Conservation (phyloP, 2,888 invertebrate species). For the Priocnemis perturbator region DNA sequence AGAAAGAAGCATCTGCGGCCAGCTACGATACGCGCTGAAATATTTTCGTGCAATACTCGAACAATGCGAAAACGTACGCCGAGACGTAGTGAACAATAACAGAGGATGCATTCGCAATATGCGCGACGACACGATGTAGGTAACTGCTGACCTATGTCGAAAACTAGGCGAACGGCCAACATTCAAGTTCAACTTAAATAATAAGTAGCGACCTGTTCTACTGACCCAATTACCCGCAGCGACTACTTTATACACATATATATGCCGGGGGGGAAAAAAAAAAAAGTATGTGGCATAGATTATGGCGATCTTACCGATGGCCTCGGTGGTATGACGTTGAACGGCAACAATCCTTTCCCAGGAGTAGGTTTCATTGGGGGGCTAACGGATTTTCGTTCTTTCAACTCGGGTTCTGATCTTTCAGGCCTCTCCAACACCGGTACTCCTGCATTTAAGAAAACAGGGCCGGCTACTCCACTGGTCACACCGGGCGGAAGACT, state of each 20-base stretch:
- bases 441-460: constrained; percentile 69
- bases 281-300: background rate
- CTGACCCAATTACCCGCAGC: too few relatives aligned
- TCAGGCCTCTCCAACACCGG: constrained; percentile 64
- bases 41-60: background rate
- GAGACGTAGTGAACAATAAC: too few relatives aligned
- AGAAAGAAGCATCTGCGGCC: constrained; percentile 37
- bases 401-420: constrained; percentile 53
- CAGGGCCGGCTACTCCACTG: constrained; percentile 71
- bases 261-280: too few relatives aligned
- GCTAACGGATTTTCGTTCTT: constrained; percentile 59
- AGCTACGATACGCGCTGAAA: background rate
- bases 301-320: constrained; percentile 77
- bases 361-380: constrained; percentile 66
- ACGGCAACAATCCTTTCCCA: constrained; percentile 86
- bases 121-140: too few relatives aligned
- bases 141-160: background rate
- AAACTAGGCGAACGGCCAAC: background rate
- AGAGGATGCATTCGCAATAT: too few relatives aligned
- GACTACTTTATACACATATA: too few relatives aligned
- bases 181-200: background rate
- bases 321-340: constrained; percentile 91
- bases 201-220: background rate
- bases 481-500: constrained; percentile 72
- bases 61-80: background rate